Evolutionary conservation across 2,113 vertebrate species (phyloP), one percentile per base, ranked within the genome.

Genomic region (Cynoglossus semilaevis): DNA sequence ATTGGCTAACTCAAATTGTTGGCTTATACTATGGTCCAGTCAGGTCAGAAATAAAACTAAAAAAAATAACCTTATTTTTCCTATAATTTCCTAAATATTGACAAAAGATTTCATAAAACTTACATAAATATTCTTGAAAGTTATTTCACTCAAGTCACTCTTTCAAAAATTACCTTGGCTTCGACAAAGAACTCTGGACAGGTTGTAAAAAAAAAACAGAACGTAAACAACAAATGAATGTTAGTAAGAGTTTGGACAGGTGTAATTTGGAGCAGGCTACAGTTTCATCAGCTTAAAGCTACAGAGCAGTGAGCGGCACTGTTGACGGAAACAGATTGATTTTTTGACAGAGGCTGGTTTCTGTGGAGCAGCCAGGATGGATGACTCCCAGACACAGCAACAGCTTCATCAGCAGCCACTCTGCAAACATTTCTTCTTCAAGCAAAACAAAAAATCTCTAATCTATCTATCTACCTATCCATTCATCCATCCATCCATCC

Each of bases 321-420:
- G 69, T 64, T 79, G 67, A 55, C 38, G 15, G 75, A 74, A 70
- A 59, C 38, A 29, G 45, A 87, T 87, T 67, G 79, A 87, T 85
- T 84, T 79, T 64, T 61, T 83, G 84, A 75, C 79, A 60, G 55
- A 42, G 73, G 62, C 51, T 22, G 52, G 70, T 60, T 78, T 72
- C 68, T 22, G 67, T 62, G 55, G 43, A 62, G 77, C 56, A 13
- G 69, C 59, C 36, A 18, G 79, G 82, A 84, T 69, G 70, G 72
- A 87, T 76, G 63, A 40, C 44, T 63, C 49, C 69, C 63, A 61
- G 71, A 56, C 58, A 16, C 18, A 34, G 19, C 48, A 16, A 55
- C 68, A 53, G 77, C 81, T 85, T 74, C 49, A 84, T 85, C 81
- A 82, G 82, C 82, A 79, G 63, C 67, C 43, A 22, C 57, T 48